Conservation (phyloP, 2,888 invertebrate species). For the Pyrgus malvae region DNA sequence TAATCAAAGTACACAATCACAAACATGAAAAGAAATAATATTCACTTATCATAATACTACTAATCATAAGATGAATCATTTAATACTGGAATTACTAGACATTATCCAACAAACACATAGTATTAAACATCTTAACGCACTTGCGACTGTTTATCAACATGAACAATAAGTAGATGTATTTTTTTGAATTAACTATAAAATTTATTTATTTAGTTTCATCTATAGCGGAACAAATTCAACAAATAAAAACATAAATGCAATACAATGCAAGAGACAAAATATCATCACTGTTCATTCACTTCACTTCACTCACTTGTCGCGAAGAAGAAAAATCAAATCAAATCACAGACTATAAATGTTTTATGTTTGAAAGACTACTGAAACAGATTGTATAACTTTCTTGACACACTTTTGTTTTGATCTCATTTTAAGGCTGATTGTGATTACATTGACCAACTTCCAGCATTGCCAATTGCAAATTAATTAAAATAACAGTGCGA, state of each 20-base stretch:
- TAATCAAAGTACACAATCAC: constrained; percentile 72
- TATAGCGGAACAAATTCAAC: constrained; percentile 35
- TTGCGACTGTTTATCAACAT: constrained; percentile 18
- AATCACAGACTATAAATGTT: neutral
- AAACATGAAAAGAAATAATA: constrained; percentile 66
- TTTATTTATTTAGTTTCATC: constrained; percentile 30
- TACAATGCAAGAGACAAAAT: constrained; percentile 39
- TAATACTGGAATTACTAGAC: constrained; percentile 41
- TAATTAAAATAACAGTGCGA: too few relatives aligned
- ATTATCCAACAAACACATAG: constrained; percentile 19
- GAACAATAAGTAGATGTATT: constrained; percentile 7
- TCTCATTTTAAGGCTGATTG: too few relatives aligned
- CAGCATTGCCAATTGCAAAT: too few relatives aligned
- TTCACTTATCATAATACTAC: constrained; percentile 61
- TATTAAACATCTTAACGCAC: constrained; percentile 16
- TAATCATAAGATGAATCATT: constrained; percentile 63
- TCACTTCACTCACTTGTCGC: too few relatives aligned
- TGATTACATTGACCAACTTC: too few relatives aligned
- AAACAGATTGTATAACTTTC: too few relatives aligned
- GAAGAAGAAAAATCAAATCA: constrained; percentile 7
- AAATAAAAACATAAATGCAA: constrained; percentile 37
- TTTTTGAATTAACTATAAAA: constrained; percentile 20
- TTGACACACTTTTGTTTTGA: too few relatives aligned
- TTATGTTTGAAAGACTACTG: too few relatives aligned
- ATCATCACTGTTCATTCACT: constrained; percentile 15